Conservation (phyloP, 2,113 vertebrate species). For the Gobiocypris rarus region DNA sequence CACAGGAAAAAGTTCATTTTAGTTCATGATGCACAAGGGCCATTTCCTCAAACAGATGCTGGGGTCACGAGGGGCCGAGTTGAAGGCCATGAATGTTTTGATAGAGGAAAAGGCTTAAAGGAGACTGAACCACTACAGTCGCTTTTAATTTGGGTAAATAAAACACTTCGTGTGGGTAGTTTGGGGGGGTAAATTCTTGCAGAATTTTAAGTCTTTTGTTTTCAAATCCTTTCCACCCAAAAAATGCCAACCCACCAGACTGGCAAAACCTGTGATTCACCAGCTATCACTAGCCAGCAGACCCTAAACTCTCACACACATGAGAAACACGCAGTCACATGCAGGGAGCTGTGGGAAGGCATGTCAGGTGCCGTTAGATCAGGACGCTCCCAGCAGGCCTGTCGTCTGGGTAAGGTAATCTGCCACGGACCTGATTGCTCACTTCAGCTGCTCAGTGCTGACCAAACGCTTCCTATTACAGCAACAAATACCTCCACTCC, state of each 20-base stretch:
- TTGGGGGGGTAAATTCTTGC: background rate
- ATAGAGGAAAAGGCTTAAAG: background rate
- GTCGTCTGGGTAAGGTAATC: slow-evolving; percentile 53
- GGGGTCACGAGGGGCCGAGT: background rate
- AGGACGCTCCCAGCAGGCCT: slow-evolving; percentile 49
- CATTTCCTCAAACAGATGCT: slow-evolving; percentile 34
- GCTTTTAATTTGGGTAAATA: background rate
- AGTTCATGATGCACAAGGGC: background rate
- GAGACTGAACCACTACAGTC: background rate
- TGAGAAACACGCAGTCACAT: slow-evolving; percentile 48
- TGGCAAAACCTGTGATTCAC: slow-evolving; percentile 50
- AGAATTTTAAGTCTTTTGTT: background rate
- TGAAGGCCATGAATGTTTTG: slow-evolving; percentile 23
- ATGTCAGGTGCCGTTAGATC: slow-evolving; percentile 60
- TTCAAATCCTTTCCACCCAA: background rate
- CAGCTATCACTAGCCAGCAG: slow-evolving; percentile 24
- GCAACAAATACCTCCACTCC: slow-evolving; percentile 46
- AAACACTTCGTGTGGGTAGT: background rate
- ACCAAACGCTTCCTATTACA: slow-evolving; percentile 58
- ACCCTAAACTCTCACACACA: slow-evolving; percentile 28
- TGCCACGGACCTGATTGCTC: slow-evolving; percentile 59
- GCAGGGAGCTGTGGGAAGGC: slow-evolving; percentile 37
- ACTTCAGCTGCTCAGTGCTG: slow-evolving; percentile 58
- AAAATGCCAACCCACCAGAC: background rate
- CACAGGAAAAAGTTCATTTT: slow-evolving; percentile 25